Percentiles rank a stretch among this genome's conserved stretches.
Evolutionary conservation across 2,888 invertebrate genomes (phyloP).

Genomic region (Diaprepes abbreviatus): DNA sequence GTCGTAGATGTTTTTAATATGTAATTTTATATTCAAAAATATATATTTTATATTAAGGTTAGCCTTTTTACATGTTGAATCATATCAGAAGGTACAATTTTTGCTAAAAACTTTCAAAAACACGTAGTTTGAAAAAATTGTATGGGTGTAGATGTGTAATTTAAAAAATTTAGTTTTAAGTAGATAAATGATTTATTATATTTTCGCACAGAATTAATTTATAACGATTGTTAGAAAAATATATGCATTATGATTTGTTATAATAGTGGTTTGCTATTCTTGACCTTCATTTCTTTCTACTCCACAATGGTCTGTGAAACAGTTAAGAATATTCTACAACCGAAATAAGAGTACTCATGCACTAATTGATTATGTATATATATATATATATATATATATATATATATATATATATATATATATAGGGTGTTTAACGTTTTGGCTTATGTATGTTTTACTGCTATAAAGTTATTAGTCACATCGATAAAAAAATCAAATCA

Average conservation of each 20-base stretch:
- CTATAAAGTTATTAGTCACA: too few species aligned
- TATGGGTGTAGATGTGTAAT: conserved; percentile 9
- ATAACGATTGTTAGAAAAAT: conserved; percentile 14
- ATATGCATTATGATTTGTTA: conserved; percentile 16
- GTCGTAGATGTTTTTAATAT: background rate
- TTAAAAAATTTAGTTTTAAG: conserved; percentile 3
- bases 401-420: too few species aligned
- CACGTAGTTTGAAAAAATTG: background rate
- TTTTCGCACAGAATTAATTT: conserved; percentile 31
- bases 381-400: too few species aligned
- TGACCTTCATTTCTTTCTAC: too few species aligned
- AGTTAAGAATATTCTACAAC: too few species aligned
- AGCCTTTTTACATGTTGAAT: conserved; percentile 8
- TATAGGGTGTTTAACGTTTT: too few species aligned
- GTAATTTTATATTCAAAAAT: conserved; percentile 14
- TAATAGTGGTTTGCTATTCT: too few species aligned
- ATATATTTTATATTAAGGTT: conserved; percentile 7
- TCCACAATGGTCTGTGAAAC: too few species aligned
- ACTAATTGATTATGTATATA: too few species aligned
- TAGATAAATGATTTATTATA: conserved; percentile 15
- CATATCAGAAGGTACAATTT: conserved; percentile 24
- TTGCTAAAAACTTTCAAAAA: background rate
- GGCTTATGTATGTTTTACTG: too few species aligned
- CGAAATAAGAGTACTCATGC: too few species aligned
- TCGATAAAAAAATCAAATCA: too few species aligned